Evolutionary conservation across 2,888 invertebrate species (phyloP).

Genomic region (Tinea pellionella): DNA sequence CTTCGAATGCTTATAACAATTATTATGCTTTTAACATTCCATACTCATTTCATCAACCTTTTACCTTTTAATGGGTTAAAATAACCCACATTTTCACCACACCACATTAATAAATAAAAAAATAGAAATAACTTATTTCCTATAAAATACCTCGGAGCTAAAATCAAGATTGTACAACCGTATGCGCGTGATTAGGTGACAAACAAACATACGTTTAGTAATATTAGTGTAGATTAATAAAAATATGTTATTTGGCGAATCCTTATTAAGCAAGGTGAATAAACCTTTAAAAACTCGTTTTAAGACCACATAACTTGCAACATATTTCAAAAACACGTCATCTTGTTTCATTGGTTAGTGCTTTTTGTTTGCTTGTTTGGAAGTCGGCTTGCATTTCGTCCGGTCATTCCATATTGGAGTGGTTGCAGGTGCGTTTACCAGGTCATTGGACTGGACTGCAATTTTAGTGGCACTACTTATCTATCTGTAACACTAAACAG

Average conservation of each 20-base stretch:
- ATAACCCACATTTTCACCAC: too few species aligned
- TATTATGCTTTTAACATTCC: too few species aligned
- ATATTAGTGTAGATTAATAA: too few species aligned
- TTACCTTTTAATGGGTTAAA: too few species aligned
- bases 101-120: too few species aligned
- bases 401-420: neutral
- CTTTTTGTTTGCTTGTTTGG: conserved; percentile 51
- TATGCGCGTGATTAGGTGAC: too few species aligned
- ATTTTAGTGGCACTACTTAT: neutral
- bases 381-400: conserved; percentile 22
- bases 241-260: neutral
- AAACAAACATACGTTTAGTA: too few species aligned
- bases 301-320: neutral
- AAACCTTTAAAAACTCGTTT: neutral
- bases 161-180: too few species aligned
- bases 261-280: neutral
- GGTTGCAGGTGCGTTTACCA: conserved; percentile 42
- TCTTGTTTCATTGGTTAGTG: conserved; percentile 22
- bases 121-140: too few species aligned
- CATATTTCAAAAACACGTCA: neutral
- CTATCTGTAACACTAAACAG: neutral
- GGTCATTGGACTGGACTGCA: neutral
- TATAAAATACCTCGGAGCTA: too few species aligned
- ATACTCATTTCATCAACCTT: too few species aligned
- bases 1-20: too few species aligned